Evolutionary conservation across 2,888 invertebrate species (phyloP).

Genomic region (Polylopha cassiicola): DNA sequence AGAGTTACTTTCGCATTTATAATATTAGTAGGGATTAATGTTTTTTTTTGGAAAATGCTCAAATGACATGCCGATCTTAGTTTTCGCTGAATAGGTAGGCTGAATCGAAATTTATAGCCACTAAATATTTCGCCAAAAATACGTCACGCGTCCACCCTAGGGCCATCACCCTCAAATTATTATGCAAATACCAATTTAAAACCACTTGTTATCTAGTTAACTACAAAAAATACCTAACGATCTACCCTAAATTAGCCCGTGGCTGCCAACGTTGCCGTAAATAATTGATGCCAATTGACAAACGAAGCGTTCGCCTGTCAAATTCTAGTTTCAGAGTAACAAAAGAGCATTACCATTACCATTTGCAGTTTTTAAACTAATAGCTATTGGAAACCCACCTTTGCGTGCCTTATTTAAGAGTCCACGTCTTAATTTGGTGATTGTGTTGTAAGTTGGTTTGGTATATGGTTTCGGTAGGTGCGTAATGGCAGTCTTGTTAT

Average conservation of each 20-base stretch:
- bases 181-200: slow-evolving; percentile 76
- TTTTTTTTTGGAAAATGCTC: too few relatives aligned
- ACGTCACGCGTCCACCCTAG: slow-evolving; percentile 39
- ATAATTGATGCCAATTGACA: slow-evolving; percentile 76
- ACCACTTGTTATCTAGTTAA: slow-evolving; percentile 78
- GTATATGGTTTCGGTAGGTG: slow-evolving; percentile 43
- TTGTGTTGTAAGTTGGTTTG: slow-evolving; percentile 24
- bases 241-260: slow-evolving; percentile 62
- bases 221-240: slow-evolving; percentile 70
- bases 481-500: slow-evolving; percentile 75
- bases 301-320: slow-evolving; percentile 75
- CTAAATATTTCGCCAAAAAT: slow-evolving; percentile 4
- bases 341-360: slow-evolving; percentile 42
- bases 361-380: slow-evolving; percentile 15
- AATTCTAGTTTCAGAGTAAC: slow-evolving; percentile 71
- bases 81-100: too few relatives aligned
- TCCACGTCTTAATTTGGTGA: slow-evolving; percentile 5
- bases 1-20: too few relatives aligned
- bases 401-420: slow-evolving; percentile 20
- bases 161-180: slow-evolving; percentile 59
- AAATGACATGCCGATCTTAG: too few relatives aligned
- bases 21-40: background rate
- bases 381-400: slow-evolving; percentile 21
- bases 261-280: slow-evolving; percentile 63
- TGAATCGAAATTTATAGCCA: slow-evolving; percentile 6